Evolutionary conservation across 2,888 invertebrate species (phyloP), one percentile per base, ranked within the genome.

Genomic region (Caenorhabditis sp.): DNA sequence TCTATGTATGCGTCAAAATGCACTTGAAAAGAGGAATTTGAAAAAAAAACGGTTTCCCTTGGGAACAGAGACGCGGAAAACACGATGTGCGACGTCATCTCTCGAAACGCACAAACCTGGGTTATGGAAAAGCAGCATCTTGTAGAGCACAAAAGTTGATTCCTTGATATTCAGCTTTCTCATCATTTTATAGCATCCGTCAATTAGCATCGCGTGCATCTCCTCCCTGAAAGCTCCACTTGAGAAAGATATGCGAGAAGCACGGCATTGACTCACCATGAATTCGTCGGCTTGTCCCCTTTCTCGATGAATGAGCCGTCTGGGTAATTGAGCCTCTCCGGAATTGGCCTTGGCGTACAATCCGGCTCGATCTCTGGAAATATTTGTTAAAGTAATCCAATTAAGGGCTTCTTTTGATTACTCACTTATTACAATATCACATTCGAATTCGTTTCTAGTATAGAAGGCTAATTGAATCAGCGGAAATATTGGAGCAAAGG

Each of bases 241-340:
- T 6, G n/a, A 27, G 37, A 20, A 27, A 43, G 11, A 15, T n/a
- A 26, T 45, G n/a, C 30, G 20, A 45, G 24, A 26, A 26, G 17
- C 5, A 43, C 30, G n/a, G n/a, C n/a, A n/a, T n/a, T n/a, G 35
- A 53, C 58, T 58, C 35, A 75, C 75, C 71, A 66, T 48, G 71
- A 61, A 52, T 71, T 77, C 8, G 48, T 45, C 22, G 71, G 65
- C 22, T 68, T 72, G 39, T 26, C 68, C 7, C 70, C 79, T 17
- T 78, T 75, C 35, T 84, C 84, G 45, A 84, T 79, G 62, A 72
- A 84, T n/a, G 77, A 62, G 41, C 84, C 84, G 53, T 84, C 84
- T 0, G 84, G 84, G 72, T 84, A 84, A 58, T 78, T 81, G 59
- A 84, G 77, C 15, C 80, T 30, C 24, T 80, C 82, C 11, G 65